phyloP scores from a whole-genome alignment of 2,113 vertebrate species.

The Nycticryphes semicollaris region DNA sequence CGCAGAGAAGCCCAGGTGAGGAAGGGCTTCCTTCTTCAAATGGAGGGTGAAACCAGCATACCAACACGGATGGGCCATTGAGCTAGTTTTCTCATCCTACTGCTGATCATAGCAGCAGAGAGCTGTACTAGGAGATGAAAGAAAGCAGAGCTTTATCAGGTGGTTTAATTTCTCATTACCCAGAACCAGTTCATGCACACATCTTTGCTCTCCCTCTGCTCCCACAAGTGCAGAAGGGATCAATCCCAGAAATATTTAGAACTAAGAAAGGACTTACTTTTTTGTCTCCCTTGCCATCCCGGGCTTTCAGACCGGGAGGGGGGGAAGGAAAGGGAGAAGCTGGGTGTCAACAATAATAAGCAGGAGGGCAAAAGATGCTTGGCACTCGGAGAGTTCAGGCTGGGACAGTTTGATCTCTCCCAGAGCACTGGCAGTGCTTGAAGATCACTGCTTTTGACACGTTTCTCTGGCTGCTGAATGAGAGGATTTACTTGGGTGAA shows the following conservation, averaged over 20 bases:
- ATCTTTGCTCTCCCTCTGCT: constrained; percentile 27
- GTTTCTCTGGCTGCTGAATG: constrained; percentile 73
- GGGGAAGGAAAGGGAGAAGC: not conserved
- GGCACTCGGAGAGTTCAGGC: constrained; percentile 44
- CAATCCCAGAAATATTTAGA: constrained; percentile 5
- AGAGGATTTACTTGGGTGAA: constrained; percentile 79
- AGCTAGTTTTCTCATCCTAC: not conserved
- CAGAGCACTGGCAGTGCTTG: constrained; percentile 57
- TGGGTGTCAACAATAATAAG: constrained; percentile 45
- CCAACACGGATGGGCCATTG: not conserved
- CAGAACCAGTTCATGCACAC: not conserved
- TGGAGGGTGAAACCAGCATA: not conserved
- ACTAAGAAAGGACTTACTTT: not conserved
- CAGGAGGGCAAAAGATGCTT: constrained; percentile 29
- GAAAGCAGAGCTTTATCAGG: not conserved
- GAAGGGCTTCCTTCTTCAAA: not conserved
- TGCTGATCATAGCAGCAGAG: not conserved
- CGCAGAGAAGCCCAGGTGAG: not conserved
- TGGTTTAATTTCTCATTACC: constrained; percentile 27
- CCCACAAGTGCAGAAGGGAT: not conserved
- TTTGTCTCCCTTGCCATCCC: not conserved
- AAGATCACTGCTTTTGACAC: constrained; percentile 75
- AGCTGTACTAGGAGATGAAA: constrained; percentile 33
- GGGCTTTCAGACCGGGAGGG: not conserved
- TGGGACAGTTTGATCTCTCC: constrained; percentile 69